Evolutionary conservation across 2,888 invertebrate genomes (phyloP), one percentile per base, ranked within the genome.

Genomic region (Xiphydria camelus): DNA sequence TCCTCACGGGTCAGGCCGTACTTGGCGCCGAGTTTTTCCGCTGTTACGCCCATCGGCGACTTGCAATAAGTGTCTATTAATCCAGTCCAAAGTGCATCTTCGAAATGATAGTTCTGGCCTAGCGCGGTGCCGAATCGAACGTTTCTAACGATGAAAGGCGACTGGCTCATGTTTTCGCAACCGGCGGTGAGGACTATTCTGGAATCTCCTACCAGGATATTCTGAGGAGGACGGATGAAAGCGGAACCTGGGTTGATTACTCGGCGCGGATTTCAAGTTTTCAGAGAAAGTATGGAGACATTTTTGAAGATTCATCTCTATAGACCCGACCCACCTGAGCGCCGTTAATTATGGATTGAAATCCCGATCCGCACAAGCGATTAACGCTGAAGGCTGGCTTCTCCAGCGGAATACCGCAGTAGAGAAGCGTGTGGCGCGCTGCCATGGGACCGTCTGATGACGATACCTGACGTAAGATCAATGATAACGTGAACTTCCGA

Each of bases 341-440:
- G 41, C 89, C 91, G 78, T 87, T 94, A 12, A 96, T 85, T 50
- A 99, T 80, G 0, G 98, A 85, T 74, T 99, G 98, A 77, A 99
- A 99, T 1, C 98, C 98, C 20, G 96, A 96, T 10, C 98, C 99
- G 76, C 99, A 99, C 12, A 99, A 81, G 51, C 98, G 81, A 79
- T 98, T 99, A 35, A 99, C 83, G 37, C 88, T 87, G 2, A 94
- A 79, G 1, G 92, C 94, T 1, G 96, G 95, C 47, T 79, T 85
- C 32, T 91, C 88, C 55, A 87, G 77, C 4, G 95, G 94, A 41
- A 98, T 85, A 33, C 95, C 96, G 54, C 85, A 83, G 60, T 87
- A 83, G 12, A 99, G 80, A 0, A 86, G 83, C n/a, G 89, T 87
- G 75, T 98, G 97, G 5, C 98, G 85, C 0, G 97, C 85, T 45